phyloP scores from a whole-genome alignment of 1,140 invertebrate genomes.

The Bombus fervidus region DNA sequence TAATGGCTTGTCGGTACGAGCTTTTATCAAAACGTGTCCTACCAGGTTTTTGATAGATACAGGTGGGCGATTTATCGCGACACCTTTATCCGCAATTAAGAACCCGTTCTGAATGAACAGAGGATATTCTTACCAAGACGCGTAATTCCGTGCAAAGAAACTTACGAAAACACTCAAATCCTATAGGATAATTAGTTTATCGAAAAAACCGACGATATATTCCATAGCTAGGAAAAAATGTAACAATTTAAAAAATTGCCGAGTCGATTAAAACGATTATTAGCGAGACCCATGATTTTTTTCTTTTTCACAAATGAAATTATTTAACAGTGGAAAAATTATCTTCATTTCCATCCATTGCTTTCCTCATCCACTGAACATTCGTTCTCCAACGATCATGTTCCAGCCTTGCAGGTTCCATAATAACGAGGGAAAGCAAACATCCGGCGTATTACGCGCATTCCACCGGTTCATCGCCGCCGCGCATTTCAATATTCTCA shows the following conservation, averaged over 20 bases:
- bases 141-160: background rate
- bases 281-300: no score
- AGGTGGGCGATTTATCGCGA: constrained; percentile 13
- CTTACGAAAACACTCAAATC: background rate
- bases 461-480: background rate
- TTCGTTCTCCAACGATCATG: background rate
- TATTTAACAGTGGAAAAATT: background rate
- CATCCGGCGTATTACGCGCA: background rate
- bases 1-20: constrained; percentile 39
- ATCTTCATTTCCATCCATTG: no score
- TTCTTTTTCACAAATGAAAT: background rate
- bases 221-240: background rate
- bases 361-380: background rate
- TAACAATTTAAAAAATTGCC: no score
- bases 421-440: background rate
- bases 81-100: background rate
- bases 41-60: constrained; percentile 28
- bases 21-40: background rate
- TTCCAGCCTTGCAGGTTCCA: background rate
- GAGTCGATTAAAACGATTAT: no score
- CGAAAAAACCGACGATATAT: background rate
- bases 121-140: background rate
- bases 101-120: background rate
- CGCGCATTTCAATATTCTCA: constrained; percentile 14
- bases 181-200: no score